Evolutionary conservation across 1,140 invertebrate species (phyloP).

Genomic region (Littorina saxatilis): DNA sequence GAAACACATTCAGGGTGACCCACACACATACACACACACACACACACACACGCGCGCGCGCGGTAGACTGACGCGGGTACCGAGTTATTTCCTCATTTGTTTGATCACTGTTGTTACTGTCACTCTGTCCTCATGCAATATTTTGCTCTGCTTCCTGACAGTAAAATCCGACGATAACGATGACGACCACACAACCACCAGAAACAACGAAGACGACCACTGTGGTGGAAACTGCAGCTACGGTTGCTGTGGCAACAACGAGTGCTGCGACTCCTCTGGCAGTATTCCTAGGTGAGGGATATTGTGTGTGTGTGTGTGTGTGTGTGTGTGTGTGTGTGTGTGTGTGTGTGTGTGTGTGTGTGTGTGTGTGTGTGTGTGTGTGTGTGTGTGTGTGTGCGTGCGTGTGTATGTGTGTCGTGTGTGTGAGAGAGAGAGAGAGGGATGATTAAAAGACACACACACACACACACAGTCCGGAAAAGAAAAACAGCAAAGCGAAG

Average conservation of each 20-base stretch:
- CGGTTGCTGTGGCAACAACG: neutral
- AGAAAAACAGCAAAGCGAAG: no score
- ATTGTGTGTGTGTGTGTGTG: neutral
- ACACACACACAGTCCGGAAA: no score
- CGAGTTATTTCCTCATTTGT: no score
- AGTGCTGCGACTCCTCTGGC: neutral
- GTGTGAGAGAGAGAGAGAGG: no score
- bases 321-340: conserved; percentile 10
- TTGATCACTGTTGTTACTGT: neutral
- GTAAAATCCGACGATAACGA: neutral
- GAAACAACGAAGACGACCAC: neutral
- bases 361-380: neutral
- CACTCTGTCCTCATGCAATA: neutral
- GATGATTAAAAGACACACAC: no score
- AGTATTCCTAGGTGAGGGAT: neutral
- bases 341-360: conserved; percentile 2
- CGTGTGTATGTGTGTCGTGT: no score
- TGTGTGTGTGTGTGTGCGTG: no score
- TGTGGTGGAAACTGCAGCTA: neutral
- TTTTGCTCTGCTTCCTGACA: neutral
- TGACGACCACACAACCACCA: neutral
- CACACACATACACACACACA: neutral
- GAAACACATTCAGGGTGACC: no score
- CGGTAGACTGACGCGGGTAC: neutral
- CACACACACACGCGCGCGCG: neutral